phyloP scores from a whole-genome alignment of 2,797 vertebrate genomes.

The Steatocranus sp. region DNA sequence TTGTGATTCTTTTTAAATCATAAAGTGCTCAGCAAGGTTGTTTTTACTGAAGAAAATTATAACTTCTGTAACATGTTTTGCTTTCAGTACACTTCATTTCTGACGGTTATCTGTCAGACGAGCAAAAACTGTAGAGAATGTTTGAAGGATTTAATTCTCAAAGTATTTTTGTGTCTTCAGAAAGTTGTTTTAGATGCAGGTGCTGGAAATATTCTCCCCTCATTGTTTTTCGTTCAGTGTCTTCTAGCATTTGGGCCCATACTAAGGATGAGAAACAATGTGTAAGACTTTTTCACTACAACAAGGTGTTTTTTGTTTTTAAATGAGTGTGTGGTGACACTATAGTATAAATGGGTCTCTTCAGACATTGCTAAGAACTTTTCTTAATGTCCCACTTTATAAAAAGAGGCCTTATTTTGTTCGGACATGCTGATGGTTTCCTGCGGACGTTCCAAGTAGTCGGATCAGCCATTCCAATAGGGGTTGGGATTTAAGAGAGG shows the following conservation, averaged over 20 bases:
- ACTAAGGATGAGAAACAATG: neutral
- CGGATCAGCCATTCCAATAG: neutral
- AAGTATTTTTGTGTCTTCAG: neutral
- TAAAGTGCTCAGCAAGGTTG: neutral
- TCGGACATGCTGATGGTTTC: neutral
- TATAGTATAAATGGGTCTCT: neutral
- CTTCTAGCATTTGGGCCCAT: neutral
- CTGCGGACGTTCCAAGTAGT: neutral
- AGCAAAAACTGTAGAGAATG: neutral
- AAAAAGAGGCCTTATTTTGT: neutral
- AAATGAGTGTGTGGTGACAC: neutral
- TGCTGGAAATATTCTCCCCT: neutral
- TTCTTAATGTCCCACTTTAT: neutral
- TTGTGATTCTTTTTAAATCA: neutral
- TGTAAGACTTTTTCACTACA: neutral
- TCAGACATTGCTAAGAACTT: neutral
- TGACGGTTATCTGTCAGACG: neutral
- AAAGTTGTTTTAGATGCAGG: neutral
- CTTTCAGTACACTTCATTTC: neutral
- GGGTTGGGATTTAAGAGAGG: neutral
- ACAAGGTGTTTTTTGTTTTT: neutral
- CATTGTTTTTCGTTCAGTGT: fast-evolving
- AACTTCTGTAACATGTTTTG: neutral
- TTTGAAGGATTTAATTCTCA: neutral
- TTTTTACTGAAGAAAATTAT: neutral